Percentiles rank a stretch among this genome's conserved stretches.
Evolutionary conservation across 2,797 vertebrate species (phyloP).

Genomic region (Hydrophis major): DNA sequence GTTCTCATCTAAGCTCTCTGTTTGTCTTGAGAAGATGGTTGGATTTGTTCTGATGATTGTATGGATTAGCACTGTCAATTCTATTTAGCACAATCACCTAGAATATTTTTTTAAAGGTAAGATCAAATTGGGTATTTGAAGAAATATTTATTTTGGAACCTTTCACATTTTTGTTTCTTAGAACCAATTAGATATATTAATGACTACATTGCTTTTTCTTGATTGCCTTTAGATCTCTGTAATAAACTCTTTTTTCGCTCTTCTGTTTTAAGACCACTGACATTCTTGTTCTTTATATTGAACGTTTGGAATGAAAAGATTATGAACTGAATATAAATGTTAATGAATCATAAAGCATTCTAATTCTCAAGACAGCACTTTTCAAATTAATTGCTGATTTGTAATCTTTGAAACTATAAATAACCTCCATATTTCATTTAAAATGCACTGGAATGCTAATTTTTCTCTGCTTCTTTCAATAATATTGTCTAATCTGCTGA

Average conservation of each 20-base stretch:
- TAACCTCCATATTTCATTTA: constrained; percentile 11
- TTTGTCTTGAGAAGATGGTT: constrained; percentile 8
- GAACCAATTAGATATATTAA: constrained; percentile 51
- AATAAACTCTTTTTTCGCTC: constrained; percentile 32
- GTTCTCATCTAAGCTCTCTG: constrained; percentile 6
- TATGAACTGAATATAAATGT: constrained; percentile 25
- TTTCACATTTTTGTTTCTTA: constrained; percentile 29
- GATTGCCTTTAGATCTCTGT: constrained; percentile 39
- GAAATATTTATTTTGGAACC: constrained; percentile 12
- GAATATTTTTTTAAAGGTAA: constrained; percentile 39
- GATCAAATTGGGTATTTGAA: constrained; percentile 36
- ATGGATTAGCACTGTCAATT: constrained; percentile 37
- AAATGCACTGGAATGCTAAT: not conserved
- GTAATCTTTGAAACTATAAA: constrained; percentile 4
- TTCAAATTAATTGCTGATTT: constrained; percentile 16
- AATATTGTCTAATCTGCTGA: not conserved
- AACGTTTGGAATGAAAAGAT: constrained; percentile 28
- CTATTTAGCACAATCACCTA: constrained; percentile 25
- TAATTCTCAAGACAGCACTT: not conserved
- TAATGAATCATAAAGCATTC: constrained; percentile 20
- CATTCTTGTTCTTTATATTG: constrained; percentile 40
- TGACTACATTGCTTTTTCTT: constrained; percentile 35
- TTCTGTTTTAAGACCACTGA: constrained; percentile 11
- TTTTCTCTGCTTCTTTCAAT: constrained; percentile 29
- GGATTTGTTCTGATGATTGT: constrained; percentile 37